Conservation (phyloP, 2,888 invertebrate genomes). For the Oxytorus armatus region DNA sequence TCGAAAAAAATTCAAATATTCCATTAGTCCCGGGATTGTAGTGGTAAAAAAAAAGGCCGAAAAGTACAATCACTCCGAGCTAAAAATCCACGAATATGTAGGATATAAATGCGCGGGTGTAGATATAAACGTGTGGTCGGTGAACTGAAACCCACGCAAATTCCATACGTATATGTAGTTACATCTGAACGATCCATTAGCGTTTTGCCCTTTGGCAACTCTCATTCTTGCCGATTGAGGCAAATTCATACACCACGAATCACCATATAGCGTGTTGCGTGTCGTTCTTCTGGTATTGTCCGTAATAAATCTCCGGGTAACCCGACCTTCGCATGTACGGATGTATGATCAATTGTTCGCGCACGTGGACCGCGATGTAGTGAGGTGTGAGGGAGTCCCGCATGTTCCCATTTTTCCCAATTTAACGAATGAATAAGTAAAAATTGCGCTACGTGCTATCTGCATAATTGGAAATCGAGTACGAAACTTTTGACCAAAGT, state of each 20-base stretch:
- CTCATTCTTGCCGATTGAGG: slow-evolving; percentile 5
- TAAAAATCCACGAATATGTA: no score
- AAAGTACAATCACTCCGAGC: no score
- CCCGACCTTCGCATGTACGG: slow-evolving; percentile 5
- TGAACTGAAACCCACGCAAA: neutral
- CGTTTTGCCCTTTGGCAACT: slow-evolving; percentile 46
- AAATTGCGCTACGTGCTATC: neutral
- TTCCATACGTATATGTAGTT: slow-evolving; percentile 10
- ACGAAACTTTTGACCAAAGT: neutral
- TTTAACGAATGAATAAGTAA: neutral
- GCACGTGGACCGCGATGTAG: slow-evolving; percentile 3
- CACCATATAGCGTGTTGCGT: neutral
- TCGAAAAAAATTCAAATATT: no score
- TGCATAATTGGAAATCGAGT: neutral
- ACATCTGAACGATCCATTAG: slow-evolving; percentile 37
- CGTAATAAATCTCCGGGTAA: neutral
- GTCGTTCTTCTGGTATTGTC: neutral
- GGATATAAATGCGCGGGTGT: no score
- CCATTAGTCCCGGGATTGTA: no score
- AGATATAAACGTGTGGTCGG: neutral
- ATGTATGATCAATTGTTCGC: slow-evolving; percentile 10
- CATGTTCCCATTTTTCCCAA: neutral
- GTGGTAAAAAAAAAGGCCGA: no score
- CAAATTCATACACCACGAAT: slow-evolving; percentile 21
- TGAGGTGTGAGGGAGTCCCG: slow-evolving; percentile 6